Percentiles rank a stretch among this genome's conserved stretches.
Evolutionary conservation across 2,888 invertebrate species (phyloP).

Genomic region (Eilema depressum): DNA sequence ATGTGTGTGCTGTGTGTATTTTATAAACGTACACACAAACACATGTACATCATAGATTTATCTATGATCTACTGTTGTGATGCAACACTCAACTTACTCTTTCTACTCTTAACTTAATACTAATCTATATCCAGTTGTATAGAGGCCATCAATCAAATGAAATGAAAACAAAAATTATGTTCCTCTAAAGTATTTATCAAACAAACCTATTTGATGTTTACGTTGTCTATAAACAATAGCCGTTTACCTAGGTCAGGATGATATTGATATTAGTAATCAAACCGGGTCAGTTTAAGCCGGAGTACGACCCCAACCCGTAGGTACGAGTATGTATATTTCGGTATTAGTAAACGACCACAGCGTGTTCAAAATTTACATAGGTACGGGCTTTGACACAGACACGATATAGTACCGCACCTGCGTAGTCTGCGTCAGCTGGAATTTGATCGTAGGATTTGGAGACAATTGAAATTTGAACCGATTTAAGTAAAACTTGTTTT

Average conservation of each 20-base stretch:
- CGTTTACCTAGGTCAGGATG: not conserved
- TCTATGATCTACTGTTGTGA: no score
- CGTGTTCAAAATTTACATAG: not conserved
- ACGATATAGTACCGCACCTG: not conserved
- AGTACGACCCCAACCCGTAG: slow-evolving; percentile 7
- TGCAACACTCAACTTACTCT: not conserved
- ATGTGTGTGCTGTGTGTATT: no score
- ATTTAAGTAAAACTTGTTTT: no score
- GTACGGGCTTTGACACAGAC: not conserved
- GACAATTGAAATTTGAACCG: not conserved
- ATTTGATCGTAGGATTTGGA: not conserved
- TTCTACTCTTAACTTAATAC: not conserved
- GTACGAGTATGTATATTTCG: not conserved
- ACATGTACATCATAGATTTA: no score
- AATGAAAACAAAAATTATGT: no score
- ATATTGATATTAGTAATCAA: slow-evolving; percentile 10
- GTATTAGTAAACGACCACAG: not conserved
- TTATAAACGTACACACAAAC: no score
- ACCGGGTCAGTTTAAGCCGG: not conserved
- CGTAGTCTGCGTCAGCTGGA: not conserved
- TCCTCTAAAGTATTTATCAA: not conserved
- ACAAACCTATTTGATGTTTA: not conserved
- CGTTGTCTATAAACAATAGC: not conserved
- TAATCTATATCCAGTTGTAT: no score
- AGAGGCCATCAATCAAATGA: no score